A percentile compares a stretch with the other conserved stretches of the same genome.
Evolutionary conservation across 2,888 invertebrate genomes (phyloP).

Genomic region (Sepioteuthis lessoniana): DNA sequence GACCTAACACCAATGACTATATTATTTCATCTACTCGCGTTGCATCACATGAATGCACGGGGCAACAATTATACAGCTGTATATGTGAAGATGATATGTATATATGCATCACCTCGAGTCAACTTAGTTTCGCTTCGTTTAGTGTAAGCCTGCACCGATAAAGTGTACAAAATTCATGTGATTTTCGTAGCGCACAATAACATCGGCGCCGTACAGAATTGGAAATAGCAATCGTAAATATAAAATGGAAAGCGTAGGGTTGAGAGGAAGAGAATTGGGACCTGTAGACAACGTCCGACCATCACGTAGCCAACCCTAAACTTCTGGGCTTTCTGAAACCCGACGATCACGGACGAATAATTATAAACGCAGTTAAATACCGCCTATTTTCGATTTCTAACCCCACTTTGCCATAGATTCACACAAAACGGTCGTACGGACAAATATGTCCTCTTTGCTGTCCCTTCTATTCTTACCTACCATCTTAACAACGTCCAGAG

Average conservation of each 20-base stretch:
- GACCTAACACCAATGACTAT: background rate
- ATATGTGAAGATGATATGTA: background rate
- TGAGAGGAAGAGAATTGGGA: no score
- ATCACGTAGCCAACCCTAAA: background rate
- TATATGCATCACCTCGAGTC: background rate
- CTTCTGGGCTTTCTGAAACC: background rate
- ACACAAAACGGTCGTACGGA: background rate
- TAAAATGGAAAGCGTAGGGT: background rate
- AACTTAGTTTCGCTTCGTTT: background rate
- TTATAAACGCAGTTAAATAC: background rate
- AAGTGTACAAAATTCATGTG: background rate
- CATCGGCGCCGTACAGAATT: background rate
- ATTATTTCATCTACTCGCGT: background rate
- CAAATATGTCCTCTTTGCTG: background rate
- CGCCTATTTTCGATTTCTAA: background rate
- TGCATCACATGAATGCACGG: background rate
- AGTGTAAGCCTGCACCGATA: background rate
- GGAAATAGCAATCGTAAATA: background rate
- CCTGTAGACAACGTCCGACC: background rate
- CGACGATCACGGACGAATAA: constrained; percentile 20
- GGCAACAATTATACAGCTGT: background rate
- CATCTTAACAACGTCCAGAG: background rate
- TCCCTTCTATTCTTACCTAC: background rate
- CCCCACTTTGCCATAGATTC: background rate
- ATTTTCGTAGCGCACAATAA: background rate